Evolutionary conservation across 1,140 invertebrate species (phyloP).

Genomic region (Drosophila kikkawai): DNA sequence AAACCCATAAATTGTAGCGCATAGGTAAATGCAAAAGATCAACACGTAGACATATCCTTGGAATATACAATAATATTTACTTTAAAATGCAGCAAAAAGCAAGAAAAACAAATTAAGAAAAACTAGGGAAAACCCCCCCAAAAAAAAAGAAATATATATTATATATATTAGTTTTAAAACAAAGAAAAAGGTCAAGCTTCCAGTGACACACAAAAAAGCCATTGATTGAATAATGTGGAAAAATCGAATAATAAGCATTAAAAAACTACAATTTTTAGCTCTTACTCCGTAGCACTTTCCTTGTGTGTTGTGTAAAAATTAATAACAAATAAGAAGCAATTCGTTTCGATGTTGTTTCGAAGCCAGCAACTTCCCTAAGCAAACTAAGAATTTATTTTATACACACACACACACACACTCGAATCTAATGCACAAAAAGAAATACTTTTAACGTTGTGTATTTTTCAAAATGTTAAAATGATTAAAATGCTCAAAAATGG

Average conservation of each 20-base stretch:
- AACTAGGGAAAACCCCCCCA: slow-evolving; percentile 24
- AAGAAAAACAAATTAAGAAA: slow-evolving; percentile 25
- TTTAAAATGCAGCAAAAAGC: slow-evolving; percentile 74
- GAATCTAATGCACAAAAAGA: slow-evolving; percentile 67
- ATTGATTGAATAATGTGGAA: slow-evolving; percentile 63
- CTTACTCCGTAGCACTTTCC: slow-evolving; percentile 77
- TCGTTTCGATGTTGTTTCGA: slow-evolving; percentile 74
- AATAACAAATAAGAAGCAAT: slow-evolving; percentile 41
- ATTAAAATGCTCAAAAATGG: slow-evolving; percentile 50
- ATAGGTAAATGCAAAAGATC: slow-evolving; percentile 76
- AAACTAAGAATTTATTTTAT: slow-evolving; percentile 78
- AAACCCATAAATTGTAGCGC: slow-evolving; percentile 56
- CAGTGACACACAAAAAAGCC: slow-evolving; percentile 75
- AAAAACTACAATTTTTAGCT: slow-evolving; percentile 75
- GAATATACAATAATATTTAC: slow-evolving; percentile 84
- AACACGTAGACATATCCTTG: slow-evolving; percentile 85
- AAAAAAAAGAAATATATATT: slow-evolving; percentile 44
- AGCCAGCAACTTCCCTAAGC: slow-evolving; percentile 68
- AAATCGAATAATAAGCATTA: slow-evolving; percentile 76
- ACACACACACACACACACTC: slow-evolving; percentile 51
- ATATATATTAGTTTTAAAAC: slow-evolving; percentile 72
- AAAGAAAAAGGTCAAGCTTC: slow-evolving; percentile 70
- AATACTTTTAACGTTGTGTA: slow-evolving; percentile 64
- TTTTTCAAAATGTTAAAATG: slow-evolving; percentile 60
- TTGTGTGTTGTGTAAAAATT: slow-evolving; percentile 76